phyloP scores from a whole-genome alignment of 2,113 vertebrate species.

The Laterallus jamaicensis region DNA sequence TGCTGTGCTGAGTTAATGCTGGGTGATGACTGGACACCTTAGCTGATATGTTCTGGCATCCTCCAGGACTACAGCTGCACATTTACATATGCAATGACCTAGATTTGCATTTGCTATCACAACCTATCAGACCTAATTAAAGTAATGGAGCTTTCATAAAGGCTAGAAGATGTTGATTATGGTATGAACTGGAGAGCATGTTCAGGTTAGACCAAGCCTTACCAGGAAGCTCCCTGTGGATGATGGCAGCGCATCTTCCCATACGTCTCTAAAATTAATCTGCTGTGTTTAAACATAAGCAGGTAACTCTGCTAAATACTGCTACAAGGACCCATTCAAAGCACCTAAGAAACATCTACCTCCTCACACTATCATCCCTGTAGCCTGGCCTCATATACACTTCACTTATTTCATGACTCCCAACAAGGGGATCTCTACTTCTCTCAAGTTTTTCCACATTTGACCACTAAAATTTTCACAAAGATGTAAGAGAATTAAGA shows the following conservation, averaged over 20 bases:
- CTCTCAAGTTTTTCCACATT: neutral
- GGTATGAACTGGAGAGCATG: neutral
- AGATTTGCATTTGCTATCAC: constrained; percentile 86
- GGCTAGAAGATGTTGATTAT: neutral
- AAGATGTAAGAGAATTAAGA: neutral
- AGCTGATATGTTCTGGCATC: constrained; percentile 79
- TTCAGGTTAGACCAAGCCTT: constrained; percentile 5
- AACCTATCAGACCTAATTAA: constrained; percentile 86
- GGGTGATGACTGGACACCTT: constrained; percentile 78
- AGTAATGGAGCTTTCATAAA: constrained; percentile 53
- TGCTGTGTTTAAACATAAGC: rapidly evolving
- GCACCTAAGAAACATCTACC: rapidly evolving
- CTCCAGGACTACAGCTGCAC: constrained; percentile 82
- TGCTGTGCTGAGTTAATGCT: constrained; percentile 70
- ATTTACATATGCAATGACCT: constrained; percentile 93
- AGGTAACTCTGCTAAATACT: neutral
- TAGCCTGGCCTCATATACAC: neutral
- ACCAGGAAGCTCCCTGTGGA: neutral
- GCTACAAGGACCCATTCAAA: neutral
- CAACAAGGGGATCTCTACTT: neutral
- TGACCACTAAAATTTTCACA: neutral
- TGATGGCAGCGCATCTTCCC: neutral
- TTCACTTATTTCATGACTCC: neutral
- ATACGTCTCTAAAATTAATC: rapidly evolving
- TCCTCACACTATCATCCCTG: neutral